Evolutionary conservation across 2,797 vertebrate species (phyloP), one percentile per base, ranked within the genome.

Genomic region (Podargus strigoides): DNA sequence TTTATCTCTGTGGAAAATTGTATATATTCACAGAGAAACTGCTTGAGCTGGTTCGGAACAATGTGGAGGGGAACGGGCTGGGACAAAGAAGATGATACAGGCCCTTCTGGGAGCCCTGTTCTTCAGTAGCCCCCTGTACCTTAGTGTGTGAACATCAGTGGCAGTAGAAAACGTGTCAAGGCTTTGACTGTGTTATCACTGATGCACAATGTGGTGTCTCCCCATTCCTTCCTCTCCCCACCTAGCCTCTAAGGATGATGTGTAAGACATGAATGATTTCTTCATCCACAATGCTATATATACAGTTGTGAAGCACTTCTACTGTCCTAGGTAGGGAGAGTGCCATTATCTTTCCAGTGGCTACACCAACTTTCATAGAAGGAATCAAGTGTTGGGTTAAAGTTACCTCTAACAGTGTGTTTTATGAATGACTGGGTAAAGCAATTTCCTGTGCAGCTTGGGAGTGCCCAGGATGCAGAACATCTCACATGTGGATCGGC

Each of bases 1-100:
- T 93, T 92, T 94, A 92, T 92, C 75, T 81, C 89, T 78, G 58
- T 90, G 82, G 91, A 86, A 92, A 92, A 89, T 76, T 60, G 47
- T 73, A 12, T 59, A 20, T 52, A 52, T 87, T 89, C 72, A 34
- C 53, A 42, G 59, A 91, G 63, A 36, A 81, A 2, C 56, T 75
- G 82, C 75, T 89, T 52, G 78, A 39, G 24, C n/a, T 92, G 41
- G 21, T 89, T 82, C 26, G 62, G 70, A 24, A 32, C 78, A 37
- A 3, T 4, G 21, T 30, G 11, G 6, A 12, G 74, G 28, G 12
- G 60, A 81, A 37, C 4, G 4, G 19, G 6, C 21, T 60, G 41
- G 41, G 58, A 42, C 49, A 55, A 63, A 66, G 32, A 44, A 44
- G 39, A 30, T 22, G 47, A 15, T 58, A 14, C 2, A 1, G 27